Percentiles rank a stretch among this genome's conserved stretches.
These are phyloP conservation scores for Alaudala cheleensis DNA, from an alignment of 2,113 vertebrate genomes.

Conservation along the genomic window DNA sequence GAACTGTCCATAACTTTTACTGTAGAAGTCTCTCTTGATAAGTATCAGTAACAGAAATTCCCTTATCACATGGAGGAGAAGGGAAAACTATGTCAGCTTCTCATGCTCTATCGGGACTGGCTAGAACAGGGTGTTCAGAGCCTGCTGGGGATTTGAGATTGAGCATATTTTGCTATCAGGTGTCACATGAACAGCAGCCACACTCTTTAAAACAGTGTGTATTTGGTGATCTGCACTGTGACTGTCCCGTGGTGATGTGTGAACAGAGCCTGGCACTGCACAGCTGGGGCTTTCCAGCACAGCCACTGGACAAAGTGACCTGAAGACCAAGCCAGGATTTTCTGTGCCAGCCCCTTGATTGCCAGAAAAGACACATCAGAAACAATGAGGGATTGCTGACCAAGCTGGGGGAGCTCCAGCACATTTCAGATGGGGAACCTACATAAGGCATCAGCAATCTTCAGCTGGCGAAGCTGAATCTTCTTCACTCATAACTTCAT, in stretches of 20 bases:
- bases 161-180: neutral
- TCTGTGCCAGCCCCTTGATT: rapidly evolving
- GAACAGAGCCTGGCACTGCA: neutral
- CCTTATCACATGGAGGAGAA: neutral
- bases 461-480: neutral
- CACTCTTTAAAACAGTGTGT: neutral
- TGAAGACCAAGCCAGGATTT: neutral
- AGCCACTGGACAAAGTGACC: neutral
- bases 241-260: neutral
- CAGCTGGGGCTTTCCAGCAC: neutral
- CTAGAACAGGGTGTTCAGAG: neutral
- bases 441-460: neutral
- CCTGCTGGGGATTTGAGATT: neutral
- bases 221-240: neutral
- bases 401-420: neutral
- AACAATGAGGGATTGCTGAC: neutral
- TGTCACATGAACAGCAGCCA: neutral
- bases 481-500: neutral
- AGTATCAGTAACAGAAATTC: neutral
- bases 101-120: neutral
- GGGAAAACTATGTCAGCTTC: neutral
- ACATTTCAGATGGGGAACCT: neutral
- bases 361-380: neutral
- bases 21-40: neutral
- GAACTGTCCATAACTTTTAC: neutral